phyloP scores from a whole-genome alignment of 2,888 invertebrate genomes.

The Archaeoteleia sp. region DNA sequence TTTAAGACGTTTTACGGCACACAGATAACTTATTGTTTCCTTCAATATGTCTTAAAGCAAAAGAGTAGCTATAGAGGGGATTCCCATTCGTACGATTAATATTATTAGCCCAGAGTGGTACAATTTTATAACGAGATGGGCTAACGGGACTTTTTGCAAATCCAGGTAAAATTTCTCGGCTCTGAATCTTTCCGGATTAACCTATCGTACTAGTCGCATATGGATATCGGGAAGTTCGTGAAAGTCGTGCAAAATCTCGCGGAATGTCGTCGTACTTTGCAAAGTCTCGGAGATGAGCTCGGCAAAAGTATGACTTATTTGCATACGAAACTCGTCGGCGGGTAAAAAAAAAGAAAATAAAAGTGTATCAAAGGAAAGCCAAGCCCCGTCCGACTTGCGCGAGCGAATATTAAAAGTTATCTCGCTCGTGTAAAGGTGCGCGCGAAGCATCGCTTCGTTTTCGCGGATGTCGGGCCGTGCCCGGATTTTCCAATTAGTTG shows the following conservation, averaged over 20 bases:
- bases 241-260: slow-evolving; percentile 43
- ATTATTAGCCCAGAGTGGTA: too few relatives aligned
- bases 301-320: slow-evolving; percentile 51
- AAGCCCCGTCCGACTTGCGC: slow-evolving; percentile 36
- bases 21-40: too few relatives aligned
- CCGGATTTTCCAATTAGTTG: slow-evolving; percentile 47
- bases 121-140: too few relatives aligned
- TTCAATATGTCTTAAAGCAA: too few relatives aligned
- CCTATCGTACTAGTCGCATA: slow-evolving; percentile 34
- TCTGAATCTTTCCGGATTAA: slow-evolving; percentile 28
- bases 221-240: slow-evolving; percentile 47
- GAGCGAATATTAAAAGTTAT: slow-evolving; percentile 54
- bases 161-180: slow-evolving; percentile 12
- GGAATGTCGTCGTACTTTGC: slow-evolving; percentile 49
- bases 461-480: slow-evolving; percentile 40
- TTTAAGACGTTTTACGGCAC: too few relatives aligned
- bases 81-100: too few relatives aligned
- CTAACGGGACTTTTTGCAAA: too few relatives aligned
- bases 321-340: slow-evolving; percentile 49
- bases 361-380: slow-evolving; percentile 44
- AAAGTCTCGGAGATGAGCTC: slow-evolving; percentile 51
- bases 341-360: slow-evolving; percentile 20
- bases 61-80: too few relatives aligned
- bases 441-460: slow-evolving; percentile 27
- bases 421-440: slow-evolving; percentile 25